Evolutionary conservation across 2,113 vertebrate genomes (phyloP), one percentile per base, ranked within the genome.

Genomic region (Gopherus flavomarginatus): DNA sequence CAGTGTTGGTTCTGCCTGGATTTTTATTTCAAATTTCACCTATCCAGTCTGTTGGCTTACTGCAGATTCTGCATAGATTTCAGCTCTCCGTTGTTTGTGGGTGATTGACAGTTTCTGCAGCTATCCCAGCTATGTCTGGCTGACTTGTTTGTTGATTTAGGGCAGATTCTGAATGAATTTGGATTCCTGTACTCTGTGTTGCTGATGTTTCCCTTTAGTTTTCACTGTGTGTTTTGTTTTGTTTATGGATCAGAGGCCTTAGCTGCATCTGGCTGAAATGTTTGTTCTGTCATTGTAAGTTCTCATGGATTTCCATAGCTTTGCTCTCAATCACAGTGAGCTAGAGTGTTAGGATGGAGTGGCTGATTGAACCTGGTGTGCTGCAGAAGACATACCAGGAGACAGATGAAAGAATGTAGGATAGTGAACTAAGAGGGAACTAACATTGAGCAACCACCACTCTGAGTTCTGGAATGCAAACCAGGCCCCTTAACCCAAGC

Each of bases 31-130:
- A 81, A 87, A 89, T 65, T 62, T 94, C 85, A 12, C 16, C 88
- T 90, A 65, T 91, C 96, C 83, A 8, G 42, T 83, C 92, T 97
- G 97, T 95, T 89, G 97, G 96, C 94, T 96, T 88, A 97, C 96
- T 50, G 59, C 79, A 80, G 88, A 91, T 95, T 95, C 62, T 89
- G 17, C 62, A 21, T 91, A 59, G 94, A 94, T 92, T 95, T 97
- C 75, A 1, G 83, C 95, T 93, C 88, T 94, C 57, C 93, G 65
- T 93, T 50, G 84, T 93, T 94, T 86, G 57, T 0, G 2, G 59
- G 80, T 72, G 85, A 94, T 0, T 87, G 93, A 79, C 96, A 95
- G 83, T 72, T 81, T 85, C 62, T 7, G 2, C 75, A 87, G 95
- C 92, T 49, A 8, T 94, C 49, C 78, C 88, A 82, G 95, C 53